Evolutionary conservation across 2,113 vertebrate genomes (phyloP).

Genomic region (Aegithalos caudatus): DNA sequence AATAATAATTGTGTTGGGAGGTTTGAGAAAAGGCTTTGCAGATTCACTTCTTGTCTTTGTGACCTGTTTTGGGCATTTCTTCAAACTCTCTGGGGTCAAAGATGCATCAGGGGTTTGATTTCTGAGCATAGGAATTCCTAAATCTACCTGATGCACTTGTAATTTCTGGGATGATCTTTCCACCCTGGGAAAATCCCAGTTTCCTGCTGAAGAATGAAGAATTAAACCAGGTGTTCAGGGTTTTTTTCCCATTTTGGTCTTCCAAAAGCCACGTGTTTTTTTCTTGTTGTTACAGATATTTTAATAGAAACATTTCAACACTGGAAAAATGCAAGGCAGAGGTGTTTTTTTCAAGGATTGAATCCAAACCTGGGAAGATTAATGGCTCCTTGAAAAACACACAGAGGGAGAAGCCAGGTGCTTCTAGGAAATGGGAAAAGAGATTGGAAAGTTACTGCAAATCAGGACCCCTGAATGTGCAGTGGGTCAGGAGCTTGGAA

Average conservation of each 20-base stretch:
- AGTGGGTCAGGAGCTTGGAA: background rate
- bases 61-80: too few species aligned
- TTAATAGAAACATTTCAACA: background rate
- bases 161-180: background rate
- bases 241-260: background rate
- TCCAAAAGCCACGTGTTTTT: background rate
- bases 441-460: background rate
- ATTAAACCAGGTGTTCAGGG: background rate
- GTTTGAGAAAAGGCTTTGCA: too few species aligned
- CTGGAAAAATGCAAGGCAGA: background rate
- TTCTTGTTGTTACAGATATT: background rate
- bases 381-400: background rate
- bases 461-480: background rate
- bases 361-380: background rate
- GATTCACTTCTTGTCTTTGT: too few species aligned
- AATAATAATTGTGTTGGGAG: too few species aligned
- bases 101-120: background rate
- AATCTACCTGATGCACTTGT: background rate
- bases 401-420: background rate
- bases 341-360: background rate
- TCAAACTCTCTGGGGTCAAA: background rate
- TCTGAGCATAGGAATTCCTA: background rate
- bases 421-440: background rate
- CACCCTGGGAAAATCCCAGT: background rate
- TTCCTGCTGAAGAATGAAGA: background rate